phyloP scores from a whole-genome alignment of 2,113 vertebrate species.

The Prionailurus viverrinus region DNA sequence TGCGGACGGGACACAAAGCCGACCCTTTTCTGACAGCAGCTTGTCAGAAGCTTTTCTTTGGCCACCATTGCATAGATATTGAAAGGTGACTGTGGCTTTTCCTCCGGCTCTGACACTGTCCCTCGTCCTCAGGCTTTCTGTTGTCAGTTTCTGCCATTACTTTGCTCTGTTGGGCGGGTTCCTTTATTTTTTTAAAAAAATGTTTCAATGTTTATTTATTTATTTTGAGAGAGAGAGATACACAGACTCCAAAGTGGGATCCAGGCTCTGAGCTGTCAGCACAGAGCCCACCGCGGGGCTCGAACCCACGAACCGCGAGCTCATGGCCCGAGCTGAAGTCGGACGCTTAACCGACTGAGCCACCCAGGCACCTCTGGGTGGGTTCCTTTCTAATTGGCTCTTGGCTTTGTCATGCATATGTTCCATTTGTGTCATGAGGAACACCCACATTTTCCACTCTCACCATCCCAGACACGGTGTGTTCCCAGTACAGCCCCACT shows the following conservation, averaged over 20 bases:
- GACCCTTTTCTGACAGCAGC: neutral
- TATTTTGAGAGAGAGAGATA: no score
- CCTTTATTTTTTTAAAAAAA: neutral
- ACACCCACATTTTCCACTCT: accelerated
- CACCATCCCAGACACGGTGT: accelerated
- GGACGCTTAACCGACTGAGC: no score
- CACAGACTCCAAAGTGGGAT: no score
- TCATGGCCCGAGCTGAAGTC: no score
- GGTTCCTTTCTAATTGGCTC: neutral
- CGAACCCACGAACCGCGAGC: accelerated
- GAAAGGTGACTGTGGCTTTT: neutral
- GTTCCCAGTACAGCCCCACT: accelerated
- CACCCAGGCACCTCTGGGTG: no score
- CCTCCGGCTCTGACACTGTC: accelerated
- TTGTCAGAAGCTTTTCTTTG: neutral
- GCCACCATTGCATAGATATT: accelerated
- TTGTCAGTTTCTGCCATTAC: neutral
- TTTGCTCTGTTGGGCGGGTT: neutral
- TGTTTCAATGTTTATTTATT: no score
- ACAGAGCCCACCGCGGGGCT: no score
- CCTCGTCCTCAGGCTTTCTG: accelerated
- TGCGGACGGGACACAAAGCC: no score
- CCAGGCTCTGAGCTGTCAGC: no score
- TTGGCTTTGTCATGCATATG: accelerated
- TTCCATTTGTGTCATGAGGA: neutral